A percentile compares a stretch with the other conserved stretches of the same genome.
phyloP scores from a whole-genome alignment of 2,797 vertebrate genomes.

The Pipistrellus pipistrellus region DNA sequence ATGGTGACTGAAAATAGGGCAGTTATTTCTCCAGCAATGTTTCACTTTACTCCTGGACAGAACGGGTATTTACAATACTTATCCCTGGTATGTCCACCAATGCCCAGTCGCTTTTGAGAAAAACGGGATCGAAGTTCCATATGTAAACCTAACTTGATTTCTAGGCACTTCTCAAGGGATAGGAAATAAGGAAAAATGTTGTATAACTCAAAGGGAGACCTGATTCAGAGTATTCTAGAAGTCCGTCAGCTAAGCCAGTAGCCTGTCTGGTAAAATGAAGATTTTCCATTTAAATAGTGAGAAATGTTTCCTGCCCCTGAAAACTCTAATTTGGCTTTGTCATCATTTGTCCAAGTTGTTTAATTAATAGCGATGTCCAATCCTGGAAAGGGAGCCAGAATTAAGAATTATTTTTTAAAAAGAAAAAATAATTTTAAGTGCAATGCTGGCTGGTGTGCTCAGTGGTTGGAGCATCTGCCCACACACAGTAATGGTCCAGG shows the following conservation, averaged over 20 bases:
- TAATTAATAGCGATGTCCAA: not conserved
- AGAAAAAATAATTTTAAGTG: no score
- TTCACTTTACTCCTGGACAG: not conserved
- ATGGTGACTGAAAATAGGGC: not conserved
- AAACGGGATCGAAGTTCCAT: not conserved
- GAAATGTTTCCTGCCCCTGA: conserved; percentile 10
- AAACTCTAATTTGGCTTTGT: conserved; percentile 24
- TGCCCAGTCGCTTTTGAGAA: not conserved
- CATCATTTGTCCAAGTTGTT: not conserved
- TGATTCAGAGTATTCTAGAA: not conserved
- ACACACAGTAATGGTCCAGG: no score
- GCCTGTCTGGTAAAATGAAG: conserved; percentile 26
- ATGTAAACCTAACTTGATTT: not conserved
- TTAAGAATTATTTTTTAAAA: not conserved
- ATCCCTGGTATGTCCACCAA: not conserved
- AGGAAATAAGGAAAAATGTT: conserved; percentile 19
- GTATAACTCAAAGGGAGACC: not conserved
- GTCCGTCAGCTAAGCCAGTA: not conserved
- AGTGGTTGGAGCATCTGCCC: no score
- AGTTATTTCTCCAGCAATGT: not conserved
- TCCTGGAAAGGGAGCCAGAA: conserved; percentile 2
- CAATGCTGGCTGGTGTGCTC: no score
- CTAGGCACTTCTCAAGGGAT: not conserved
- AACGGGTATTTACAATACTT: conserved; percentile 15
- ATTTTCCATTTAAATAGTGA: conserved; percentile 4